Base-by-base conservation (phyloP, 2,113 vertebrate genomes). In the Caranx melampygus region DNA sequence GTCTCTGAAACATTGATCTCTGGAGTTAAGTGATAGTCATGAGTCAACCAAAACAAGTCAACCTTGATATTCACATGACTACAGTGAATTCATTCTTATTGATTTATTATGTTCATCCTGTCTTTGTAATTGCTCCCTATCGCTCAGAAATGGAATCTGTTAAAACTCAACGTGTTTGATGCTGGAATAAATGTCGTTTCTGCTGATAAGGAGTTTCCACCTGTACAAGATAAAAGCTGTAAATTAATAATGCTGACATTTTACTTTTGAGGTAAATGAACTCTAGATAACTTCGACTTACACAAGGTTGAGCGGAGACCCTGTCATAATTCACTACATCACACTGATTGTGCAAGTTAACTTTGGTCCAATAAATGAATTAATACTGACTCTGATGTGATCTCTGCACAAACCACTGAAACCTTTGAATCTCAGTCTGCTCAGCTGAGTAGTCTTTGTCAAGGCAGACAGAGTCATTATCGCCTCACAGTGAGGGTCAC, bases 141-240 rank as follows among this genome's bases (percentile, higher is more conserved):
- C 26, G 3, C 18, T 37, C 7, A 52, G 20, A 67, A 68, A 33
- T 16, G 1, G 42, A 18, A 33, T 42, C 21, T 60, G 8, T 33
- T 33, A 14, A 20, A 77, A 58, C 40, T 12, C 14, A 57, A 20
- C n/a, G 35, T 10, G 21, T 78, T 78, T 75, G 6, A 31, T 65
- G 14, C 3, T 33, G 58, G 6, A 66, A 49, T 51, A 54, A 49
- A 54, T 26, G 3, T 1, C 1, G 18, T 21, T 60, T 14, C 12
- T 34, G 47, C 45, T 69, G 77, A 83, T 78, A 72, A 68, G 3
- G 3, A 4, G 1, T 71, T 55, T 69, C n/a, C 35, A 34, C 82
- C 12, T 72, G 55, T 18, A 68, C 16, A 35, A 78, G 77, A 87
- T 85, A 78, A 78, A 76, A 76, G 33, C 54, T 55, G n/a, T 10